phyloP scores from a whole-genome alignment of 2,888 invertebrate species.

The Xylota segnis region DNA sequence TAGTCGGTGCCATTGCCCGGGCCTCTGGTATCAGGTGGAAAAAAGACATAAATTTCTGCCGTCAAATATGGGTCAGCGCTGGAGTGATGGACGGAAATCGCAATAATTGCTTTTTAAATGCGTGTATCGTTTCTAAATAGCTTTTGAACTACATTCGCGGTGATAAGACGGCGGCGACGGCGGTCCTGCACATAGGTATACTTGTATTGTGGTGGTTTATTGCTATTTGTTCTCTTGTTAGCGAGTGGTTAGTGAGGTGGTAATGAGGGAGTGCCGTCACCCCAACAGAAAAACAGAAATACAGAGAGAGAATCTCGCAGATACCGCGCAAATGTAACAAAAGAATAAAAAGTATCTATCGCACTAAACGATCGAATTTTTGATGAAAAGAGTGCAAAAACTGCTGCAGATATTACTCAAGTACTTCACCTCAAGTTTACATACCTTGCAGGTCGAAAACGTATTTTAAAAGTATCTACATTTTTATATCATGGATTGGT shows the following conservation, averaged over 20 bases:
- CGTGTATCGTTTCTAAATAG: constrained; percentile 23
- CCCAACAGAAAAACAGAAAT: no score
- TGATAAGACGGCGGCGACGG: constrained; percentile 10
- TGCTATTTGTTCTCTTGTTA: constrained; percentile 8
- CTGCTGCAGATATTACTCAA: no score
- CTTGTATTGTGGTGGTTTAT: constrained; percentile 19
- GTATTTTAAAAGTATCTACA: no score
- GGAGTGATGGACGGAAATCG: constrained; percentile 70
- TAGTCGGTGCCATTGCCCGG: background rate
- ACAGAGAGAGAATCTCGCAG: no score
- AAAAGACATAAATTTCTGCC: constrained; percentile 29
- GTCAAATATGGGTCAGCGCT: constrained; percentile 69
- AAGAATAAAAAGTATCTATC: no score
- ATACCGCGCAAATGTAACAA: no score
- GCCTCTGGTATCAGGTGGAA: constrained; percentile 64
- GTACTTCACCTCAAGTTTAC: no score
- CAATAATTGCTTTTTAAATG: constrained; percentile 69
- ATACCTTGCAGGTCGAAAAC: no score
- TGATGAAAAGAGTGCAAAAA: no score
- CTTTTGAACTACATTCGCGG: constrained; percentile 25
- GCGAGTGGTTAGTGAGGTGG: background rate
- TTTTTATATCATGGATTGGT: no score
- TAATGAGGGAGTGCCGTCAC: no score
- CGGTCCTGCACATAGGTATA: background rate
- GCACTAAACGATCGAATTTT: no score